phyloP scores from a whole-genome alignment of 2,888 invertebrate genomes.

The Troilus luridus region DNA sequence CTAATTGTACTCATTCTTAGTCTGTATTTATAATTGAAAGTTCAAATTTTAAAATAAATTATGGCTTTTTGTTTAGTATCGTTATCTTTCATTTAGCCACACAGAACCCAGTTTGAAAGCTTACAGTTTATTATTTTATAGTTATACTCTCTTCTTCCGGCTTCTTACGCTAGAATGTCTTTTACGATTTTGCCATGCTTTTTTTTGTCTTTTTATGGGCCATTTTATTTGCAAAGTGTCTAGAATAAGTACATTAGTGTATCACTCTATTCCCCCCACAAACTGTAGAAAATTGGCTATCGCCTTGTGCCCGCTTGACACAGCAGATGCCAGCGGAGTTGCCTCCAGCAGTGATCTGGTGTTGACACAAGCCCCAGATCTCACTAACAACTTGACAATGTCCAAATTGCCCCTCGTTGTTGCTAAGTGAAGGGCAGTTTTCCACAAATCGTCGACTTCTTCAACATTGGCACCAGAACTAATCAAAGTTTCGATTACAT shows the following conservation, averaged over 20 bases:
- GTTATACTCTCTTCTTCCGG: no score
- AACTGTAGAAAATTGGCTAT: background rate
- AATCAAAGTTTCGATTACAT: background rate
- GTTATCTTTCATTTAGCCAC: no score
- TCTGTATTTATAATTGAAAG: no score
- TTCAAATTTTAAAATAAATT: no score
- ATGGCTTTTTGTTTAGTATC: no score
- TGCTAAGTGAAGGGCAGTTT: constrained; percentile 10
- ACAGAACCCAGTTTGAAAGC: no score
- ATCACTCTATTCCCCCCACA: background rate
- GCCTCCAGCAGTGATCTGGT: background rate
- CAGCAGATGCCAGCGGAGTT: background rate
- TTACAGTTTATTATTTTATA: no score
- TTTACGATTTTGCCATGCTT: no score
- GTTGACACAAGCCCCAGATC: background rate
- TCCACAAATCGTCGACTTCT: constrained; percentile 3
- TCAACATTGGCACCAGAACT: background rate
- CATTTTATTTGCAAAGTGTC: background rate
- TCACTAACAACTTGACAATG: background rate
- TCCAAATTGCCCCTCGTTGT: background rate
- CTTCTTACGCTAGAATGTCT: no score
- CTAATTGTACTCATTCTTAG: no score
- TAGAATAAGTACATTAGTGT: background rate
- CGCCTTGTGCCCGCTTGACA: background rate
- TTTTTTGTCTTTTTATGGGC: no score